Conservation (phyloP, 2,113 vertebrate species). For the Prochilodus magdalenae region DNA sequence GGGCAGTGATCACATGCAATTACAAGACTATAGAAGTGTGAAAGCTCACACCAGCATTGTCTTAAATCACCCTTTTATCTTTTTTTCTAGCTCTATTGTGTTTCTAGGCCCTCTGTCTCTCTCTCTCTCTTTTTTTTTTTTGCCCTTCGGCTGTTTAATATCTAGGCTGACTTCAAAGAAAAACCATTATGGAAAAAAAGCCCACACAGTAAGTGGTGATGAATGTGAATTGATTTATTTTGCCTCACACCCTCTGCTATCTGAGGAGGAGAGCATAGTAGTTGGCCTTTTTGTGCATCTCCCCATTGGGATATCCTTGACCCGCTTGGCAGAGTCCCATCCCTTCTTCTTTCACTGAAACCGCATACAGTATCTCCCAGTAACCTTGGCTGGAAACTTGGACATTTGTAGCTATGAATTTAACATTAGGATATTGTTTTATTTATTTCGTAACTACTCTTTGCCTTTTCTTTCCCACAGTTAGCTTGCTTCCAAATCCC, state of each 20-base stretch:
- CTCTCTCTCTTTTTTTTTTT: slow-evolving; percentile 1
- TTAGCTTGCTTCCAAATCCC: background rate
- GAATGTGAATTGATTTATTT: slow-evolving; percentile 58
- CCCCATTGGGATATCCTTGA: slow-evolving; percentile 58
- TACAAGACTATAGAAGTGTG: slow-evolving; percentile 33
- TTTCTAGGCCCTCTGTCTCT: slow-evolving; percentile 45
- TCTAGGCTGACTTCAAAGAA: slow-evolving; percentile 63
- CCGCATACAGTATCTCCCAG: slow-evolving; percentile 17
- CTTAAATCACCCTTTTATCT: slow-evolving; percentile 52
- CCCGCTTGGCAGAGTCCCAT: slow-evolving; percentile 45
- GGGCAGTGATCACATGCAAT: slow-evolving; percentile 13
- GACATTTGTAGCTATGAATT: slow-evolving; percentile 11
- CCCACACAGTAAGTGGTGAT: slow-evolving; percentile 57
- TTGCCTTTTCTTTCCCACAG: background rate
- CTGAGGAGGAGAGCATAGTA: slow-evolving; percentile 46
- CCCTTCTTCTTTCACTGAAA: slow-evolving; percentile 29
- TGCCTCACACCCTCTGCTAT: slow-evolving; percentile 56
- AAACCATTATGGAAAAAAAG: slow-evolving; percentile 51
- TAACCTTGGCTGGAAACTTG: slow-evolving; percentile 43
- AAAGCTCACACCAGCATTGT: slow-evolving; percentile 45
- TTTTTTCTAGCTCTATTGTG: slow-evolving; percentile 49
- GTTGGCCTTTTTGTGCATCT: slow-evolving; percentile 46
- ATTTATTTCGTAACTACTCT: slow-evolving; percentile 32
- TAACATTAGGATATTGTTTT: slow-evolving; percentile 19
- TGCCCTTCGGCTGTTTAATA: slow-evolving; percentile 47